Evolutionary conservation across 53 echinoderm and acorn worm species (phyloP), one percentile per base, ranked within the genome.

Genomic region (Astropecten irregularis): DNA sequence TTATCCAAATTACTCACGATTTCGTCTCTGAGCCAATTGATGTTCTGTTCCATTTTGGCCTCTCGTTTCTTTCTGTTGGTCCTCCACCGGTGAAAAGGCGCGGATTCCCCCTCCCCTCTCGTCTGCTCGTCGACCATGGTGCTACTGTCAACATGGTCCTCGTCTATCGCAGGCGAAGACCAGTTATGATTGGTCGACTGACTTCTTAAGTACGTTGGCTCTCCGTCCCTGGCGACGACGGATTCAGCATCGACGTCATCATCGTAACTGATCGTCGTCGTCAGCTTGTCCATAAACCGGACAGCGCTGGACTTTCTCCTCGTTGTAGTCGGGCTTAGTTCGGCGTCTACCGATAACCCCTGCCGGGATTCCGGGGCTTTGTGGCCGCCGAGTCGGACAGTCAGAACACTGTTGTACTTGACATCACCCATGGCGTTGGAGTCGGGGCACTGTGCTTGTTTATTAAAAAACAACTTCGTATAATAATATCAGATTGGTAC

Each of bases 1-100:
- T n/a, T n/a, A n/a, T n/a, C n/a, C n/a, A n/a, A n/a, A 37, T 7
- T 55, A 93, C 93, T 81, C 66, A 93, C 93, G 15, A 93, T 93
- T 88, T 93, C 93, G 13, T 84, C 81, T 25, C 85, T 44, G n/a
- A 93, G 68, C 93, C 93, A 93, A 22, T 66, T 16, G 16, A 93
- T 68, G 16, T 90, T 91, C 9, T 74, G 70, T 32, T 87, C 84
- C 85, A 93, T 71, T 60, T 84, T 62, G 35, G 84, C 84, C 60
- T 69, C 71, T 32, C 90, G 33, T 54, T 84, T 85, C 40, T 39
- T 85, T 42, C 86, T 40, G 23, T 79, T 48, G 5, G 32, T 61
- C 61, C 30, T 46, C 79, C 61, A 79, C 30, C 29, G 32, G 30
- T 51, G 14, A 33, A 62, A 61, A 32, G 23, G 29, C 50, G 34